Evolutionary conservation across 2,797 vertebrate species (phyloP).

Genomic region (Crotalus adamanteus): DNA sequence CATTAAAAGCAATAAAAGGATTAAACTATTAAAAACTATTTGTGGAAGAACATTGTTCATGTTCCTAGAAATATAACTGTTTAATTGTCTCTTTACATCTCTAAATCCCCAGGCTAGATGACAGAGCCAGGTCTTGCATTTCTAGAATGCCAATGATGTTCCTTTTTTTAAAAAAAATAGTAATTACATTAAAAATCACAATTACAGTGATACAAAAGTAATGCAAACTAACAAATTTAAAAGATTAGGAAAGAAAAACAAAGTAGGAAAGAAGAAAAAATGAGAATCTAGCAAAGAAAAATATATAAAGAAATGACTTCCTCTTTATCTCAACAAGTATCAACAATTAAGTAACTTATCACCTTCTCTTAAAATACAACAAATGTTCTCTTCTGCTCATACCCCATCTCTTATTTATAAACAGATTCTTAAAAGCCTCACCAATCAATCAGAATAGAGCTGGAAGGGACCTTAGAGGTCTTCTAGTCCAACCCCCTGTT

Average conservation of each 20-base stretch:
- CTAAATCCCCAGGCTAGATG: neutral
- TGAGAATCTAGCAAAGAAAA: neutral
- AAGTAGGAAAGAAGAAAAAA: neutral
- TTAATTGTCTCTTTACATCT: neutral
- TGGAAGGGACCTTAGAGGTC: too few species aligned
- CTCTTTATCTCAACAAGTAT: neutral
- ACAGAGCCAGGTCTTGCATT: neutral
- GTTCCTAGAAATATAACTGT: neutral
- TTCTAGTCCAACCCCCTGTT: too few species aligned
- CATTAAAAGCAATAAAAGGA: neutral
- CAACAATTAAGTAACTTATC: neutral
- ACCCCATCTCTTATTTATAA: neutral
- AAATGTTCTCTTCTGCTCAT: neutral
- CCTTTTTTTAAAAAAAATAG: neutral
- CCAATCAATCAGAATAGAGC: too few species aligned
- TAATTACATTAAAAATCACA: neutral
- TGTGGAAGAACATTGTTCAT: neutral
- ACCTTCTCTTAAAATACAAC: neutral
- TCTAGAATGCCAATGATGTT: neutral
- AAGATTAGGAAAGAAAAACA: neutral
- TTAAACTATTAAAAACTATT: neutral
- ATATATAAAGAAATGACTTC: neutral
- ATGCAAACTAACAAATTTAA: neutral
- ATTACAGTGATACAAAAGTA: neutral
- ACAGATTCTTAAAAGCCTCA: neutral